A percentile compares a stretch with the other conserved stretches of the same genome.
phyloP scores from a whole-genome alignment of 2,113 vertebrate genomes.

The Talpa occidentalis region DNA sequence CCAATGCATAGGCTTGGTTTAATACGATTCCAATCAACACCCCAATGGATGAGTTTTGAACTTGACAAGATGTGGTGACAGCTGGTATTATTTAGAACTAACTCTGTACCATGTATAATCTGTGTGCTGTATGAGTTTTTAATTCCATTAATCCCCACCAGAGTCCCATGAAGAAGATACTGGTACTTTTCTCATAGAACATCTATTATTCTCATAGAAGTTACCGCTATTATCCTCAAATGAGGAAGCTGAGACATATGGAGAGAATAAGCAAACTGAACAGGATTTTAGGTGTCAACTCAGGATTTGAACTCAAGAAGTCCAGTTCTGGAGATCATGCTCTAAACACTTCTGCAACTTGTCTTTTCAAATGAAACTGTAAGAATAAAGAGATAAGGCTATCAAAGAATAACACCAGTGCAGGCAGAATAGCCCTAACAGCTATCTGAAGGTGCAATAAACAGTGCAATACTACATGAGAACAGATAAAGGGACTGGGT shows the following conservation, averaged over 20 bases:
- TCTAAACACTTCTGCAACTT: neutral
- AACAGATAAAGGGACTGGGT: neutral
- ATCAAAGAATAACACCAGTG: neutral
- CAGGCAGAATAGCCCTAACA: neutral
- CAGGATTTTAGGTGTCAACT: neutral
- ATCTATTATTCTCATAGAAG: too few relatives aligned
- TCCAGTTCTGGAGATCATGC: neutral
- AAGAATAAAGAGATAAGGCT: neutral
- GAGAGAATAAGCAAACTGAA: neutral
- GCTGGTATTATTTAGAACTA: neutral
- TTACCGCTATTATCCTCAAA: neutral
- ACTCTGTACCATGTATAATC: neutral
- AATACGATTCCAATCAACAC: neutral
- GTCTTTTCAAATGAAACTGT: slow-evolving; percentile 23
- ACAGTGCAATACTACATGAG: neutral
- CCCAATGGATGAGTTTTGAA: neutral
- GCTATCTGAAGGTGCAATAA: neutral
- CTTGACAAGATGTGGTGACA: neutral
- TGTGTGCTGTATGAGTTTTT: neutral
- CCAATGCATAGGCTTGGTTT: neutral
- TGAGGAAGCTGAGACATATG: neutral
- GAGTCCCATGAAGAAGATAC: neutral
- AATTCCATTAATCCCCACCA: neutral
- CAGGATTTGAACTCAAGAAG: neutral
- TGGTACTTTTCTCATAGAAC: neutral